phyloP scores from a whole-genome alignment of 1,140 invertebrate genomes.

The Atta cephalotes region DNA sequence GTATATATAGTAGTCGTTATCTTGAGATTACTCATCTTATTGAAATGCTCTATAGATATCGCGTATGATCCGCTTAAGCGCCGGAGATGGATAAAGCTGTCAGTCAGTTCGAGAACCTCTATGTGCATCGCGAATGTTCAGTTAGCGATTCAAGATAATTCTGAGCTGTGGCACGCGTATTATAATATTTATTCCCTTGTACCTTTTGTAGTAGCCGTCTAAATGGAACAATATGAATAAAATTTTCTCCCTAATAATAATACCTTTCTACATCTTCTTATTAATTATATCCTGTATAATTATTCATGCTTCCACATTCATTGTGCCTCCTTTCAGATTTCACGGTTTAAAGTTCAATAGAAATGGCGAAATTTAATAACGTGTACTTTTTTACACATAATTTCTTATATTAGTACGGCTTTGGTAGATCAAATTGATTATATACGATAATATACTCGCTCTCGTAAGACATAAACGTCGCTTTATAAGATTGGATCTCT shows the following conservation, averaged over 20 bases:
- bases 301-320: neutral
- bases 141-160: slow-evolving; percentile 45
- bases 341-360: neutral
- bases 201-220: neutral
- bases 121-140: slow-evolving; percentile 47
- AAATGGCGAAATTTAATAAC: slow-evolving; percentile 31
- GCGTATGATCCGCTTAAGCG: slow-evolving; percentile 46
- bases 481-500: slow-evolving; percentile 52
- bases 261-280: neutral
- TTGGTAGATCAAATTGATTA: slow-evolving; percentile 29
- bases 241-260: slow-evolving; percentile 1
- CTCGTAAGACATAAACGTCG: slow-evolving; percentile 41
- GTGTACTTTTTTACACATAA: neutral
- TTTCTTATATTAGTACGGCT: neutral
- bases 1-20: slow-evolving; percentile 24
- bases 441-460: neutral
- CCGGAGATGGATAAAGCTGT: slow-evolving; percentile 48
- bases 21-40: slow-evolving; percentile 40
- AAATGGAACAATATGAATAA: neutral
- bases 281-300: slow-evolving; percentile 15
- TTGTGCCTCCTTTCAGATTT: neutral
- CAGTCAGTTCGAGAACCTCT: slow-evolving; percentile 36
- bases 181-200: slow-evolving; percentile 14
- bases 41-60: slow-evolving; percentile 52
- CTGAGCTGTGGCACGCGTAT: neutral